Evolutionary conservation across 2,888 invertebrate species (phyloP).

Genomic region (Cataglyphis altisquamis): DNA sequence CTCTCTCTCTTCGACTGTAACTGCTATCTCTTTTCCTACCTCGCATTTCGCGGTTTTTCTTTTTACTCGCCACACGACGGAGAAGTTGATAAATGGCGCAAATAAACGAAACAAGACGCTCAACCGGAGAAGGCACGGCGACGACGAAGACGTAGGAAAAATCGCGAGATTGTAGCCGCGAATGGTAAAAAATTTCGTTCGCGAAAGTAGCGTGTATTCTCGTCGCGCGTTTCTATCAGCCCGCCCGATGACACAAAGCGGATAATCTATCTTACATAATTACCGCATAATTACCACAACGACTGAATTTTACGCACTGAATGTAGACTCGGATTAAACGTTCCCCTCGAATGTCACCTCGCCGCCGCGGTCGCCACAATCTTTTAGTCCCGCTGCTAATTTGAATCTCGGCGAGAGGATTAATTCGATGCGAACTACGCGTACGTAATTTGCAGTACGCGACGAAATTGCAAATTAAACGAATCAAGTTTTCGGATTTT

Average conservation of each 20-base stretch:
- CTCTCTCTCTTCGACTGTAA: constrained; percentile 39
- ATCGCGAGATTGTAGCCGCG: constrained; percentile 12
- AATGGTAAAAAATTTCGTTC: constrained; percentile 28
- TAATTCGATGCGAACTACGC: constrained; percentile 28
- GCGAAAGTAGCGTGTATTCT: constrained; percentile 31
- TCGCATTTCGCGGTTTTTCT: constrained; percentile 55
- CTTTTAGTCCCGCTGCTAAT: constrained; percentile 34
- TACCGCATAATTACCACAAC: constrained; percentile 60
- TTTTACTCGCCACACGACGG: constrained; percentile 30
- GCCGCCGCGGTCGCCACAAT: background rate
- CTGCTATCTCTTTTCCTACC: constrained; percentile 21
- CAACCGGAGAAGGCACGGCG: constrained; percentile 21
- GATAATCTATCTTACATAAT: constrained; percentile 61
- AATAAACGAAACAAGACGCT: constrained; percentile 66
- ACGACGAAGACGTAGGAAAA: background rate
- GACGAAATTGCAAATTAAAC: constrained; percentile 49
- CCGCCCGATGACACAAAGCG: constrained; percentile 45
- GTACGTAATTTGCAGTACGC: constrained; percentile 42
- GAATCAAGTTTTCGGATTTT: constrained; percentile 37
- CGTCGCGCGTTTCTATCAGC: constrained; percentile 10
- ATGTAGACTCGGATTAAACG: constrained; percentile 55
- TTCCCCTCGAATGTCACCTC: constrained; percentile 14
- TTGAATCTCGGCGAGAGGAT: constrained; percentile 39
- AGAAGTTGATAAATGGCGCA: constrained; percentile 72
- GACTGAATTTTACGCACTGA: constrained; percentile 55